Evolutionary conservation across 2,888 invertebrate genomes (phyloP).

Genomic region (Mesorhabditis belari): DNA sequence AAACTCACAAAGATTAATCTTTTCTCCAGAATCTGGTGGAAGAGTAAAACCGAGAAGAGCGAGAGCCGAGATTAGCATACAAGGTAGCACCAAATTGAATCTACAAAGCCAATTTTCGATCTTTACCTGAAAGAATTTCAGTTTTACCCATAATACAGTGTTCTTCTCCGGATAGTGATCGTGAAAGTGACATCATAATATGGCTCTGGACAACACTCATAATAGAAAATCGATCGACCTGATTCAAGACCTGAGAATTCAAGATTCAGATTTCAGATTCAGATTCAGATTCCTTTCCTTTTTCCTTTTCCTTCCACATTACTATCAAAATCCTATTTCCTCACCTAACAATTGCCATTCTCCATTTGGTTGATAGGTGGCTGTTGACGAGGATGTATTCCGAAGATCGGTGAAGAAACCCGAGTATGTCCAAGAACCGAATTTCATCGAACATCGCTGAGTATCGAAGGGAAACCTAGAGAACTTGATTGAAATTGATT

Average conservation of each 20-base stretch:
- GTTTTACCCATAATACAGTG: slow-evolving; percentile 24
- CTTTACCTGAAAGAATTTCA: slow-evolving; percentile 53
- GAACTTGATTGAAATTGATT: background rate
- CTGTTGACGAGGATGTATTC: slow-evolving; percentile 57
- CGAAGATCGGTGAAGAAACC: slow-evolving; percentile 49
- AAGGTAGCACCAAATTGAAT: slow-evolving; percentile 98
- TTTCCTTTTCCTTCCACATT: background rate
- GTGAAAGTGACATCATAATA: slow-evolving; percentile 87
- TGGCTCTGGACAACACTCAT: slow-evolving; percentile 52
- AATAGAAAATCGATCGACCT: slow-evolving; percentile 39
- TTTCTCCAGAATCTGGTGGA: slow-evolving; percentile 98
- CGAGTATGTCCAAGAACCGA: slow-evolving; percentile 90
- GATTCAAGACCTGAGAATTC: slow-evolving; percentile 25
- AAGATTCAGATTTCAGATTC: slow-evolving; percentile 61
- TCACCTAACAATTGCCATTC: slow-evolving; percentile 60
- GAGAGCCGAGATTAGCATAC: slow-evolving; percentile 97
- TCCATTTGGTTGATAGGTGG: slow-evolving; percentile 61
- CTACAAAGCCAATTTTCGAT: slow-evolving; percentile 1
- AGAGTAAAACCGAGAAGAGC: slow-evolving; percentile 93
- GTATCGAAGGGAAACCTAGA: slow-evolving; percentile 41
- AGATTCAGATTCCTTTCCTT: slow-evolving; percentile 56
- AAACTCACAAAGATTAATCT: slow-evolving; percentile 87
- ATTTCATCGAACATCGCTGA: slow-evolving; percentile 58
- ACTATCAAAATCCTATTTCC: background rate
- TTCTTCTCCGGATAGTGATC: slow-evolving; percentile 73